Evolutionary conservation across 2,113 vertebrate species (phyloP).

Genomic region (Gobio gobio): DNA sequence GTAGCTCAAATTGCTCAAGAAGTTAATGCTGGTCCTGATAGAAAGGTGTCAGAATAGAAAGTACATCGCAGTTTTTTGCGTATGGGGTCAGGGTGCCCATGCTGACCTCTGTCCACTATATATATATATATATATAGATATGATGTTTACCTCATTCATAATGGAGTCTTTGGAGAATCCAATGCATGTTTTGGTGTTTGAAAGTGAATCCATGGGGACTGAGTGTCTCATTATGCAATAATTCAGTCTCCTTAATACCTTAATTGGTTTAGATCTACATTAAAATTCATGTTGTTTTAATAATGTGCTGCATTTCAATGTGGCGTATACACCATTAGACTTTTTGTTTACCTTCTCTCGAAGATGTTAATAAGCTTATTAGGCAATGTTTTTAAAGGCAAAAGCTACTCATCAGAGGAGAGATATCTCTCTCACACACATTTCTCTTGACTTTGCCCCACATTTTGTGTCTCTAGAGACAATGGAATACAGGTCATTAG

Average conservation of each 20-base stretch:
- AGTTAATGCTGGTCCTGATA: no score
- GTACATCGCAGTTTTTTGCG: no score
- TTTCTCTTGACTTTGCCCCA: slow-evolving; percentile 2
- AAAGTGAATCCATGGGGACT: slow-evolving; percentile 59
- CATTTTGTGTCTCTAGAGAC: slow-evolving; percentile 30
- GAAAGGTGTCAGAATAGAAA: no score
- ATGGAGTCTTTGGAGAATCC: slow-evolving; percentile 23
- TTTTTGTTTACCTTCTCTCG: slow-evolving; percentile 58
- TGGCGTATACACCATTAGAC: slow-evolving; percentile 63
- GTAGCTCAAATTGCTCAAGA: no score
- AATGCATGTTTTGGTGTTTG: slow-evolving; percentile 53
- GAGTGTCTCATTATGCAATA: slow-evolving; percentile 66
- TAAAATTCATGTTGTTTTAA: slow-evolving; percentile 66
- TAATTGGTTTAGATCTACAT: slow-evolving; percentile 69
- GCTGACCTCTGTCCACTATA: no score
- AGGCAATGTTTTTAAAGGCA: slow-evolving; percentile 61
- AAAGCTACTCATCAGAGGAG: slow-evolving; percentile 46
- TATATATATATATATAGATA: not conserved
- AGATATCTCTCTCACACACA: not conserved
- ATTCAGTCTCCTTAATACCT: slow-evolving; percentile 64
- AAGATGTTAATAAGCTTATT: slow-evolving; percentile 75
- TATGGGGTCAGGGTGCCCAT: no score
- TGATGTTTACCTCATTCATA: slow-evolving; percentile 14
- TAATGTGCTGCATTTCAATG: slow-evolving; percentile 75
- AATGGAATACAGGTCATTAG: slow-evolving; percentile 21